Evolutionary conservation across 2,797 vertebrate genomes (phyloP), one percentile per base, ranked within the genome.

Genomic region (Tapirus indicus): DNA sequence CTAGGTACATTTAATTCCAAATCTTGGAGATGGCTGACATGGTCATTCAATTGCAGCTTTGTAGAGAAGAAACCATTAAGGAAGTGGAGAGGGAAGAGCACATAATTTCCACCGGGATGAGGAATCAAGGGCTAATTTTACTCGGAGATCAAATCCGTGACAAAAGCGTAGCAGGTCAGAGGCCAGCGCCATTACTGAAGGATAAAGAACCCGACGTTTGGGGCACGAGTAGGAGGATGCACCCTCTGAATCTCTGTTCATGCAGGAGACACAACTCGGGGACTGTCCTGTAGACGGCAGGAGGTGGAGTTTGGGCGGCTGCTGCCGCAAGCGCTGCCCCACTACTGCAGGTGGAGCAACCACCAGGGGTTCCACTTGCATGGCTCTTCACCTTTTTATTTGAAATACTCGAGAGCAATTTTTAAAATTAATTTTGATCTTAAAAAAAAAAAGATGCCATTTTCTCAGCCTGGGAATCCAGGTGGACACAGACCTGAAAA

Each of bases 1-100:
- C 94, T 66, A 92, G 89, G 94, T 94, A 98, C 98, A 98, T 98
- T 98, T 98, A 98, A 98, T 98, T 98, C 97, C 86, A 95, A 93
- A 95, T 96, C 97, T 97, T 64, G 88, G 66, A 98, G 92, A 98
- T 72, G 97, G 89, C 97, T 80, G 96, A 94, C 83, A 62, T 89
- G 97, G 89, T 94, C 98, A 95, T 98, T 98, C 98, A 94, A 93
- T 97, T 95, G 97, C 74, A 87, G 62, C 96, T 98, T 97, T 98
- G 96, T 96, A 92, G 94, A 84, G 95, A 97, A 98, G 98, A 98
- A 98, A 90, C 98, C 98, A 98, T 98, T 98, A 98, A 94, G 97
- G 97, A 96, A 98, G 98, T 97, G 94, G 97, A 97, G 95, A 83
- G 69, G 83, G 95, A 94, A 95, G 96, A 93, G 97, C 93, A 38